Evolutionary conservation across 1,140 invertebrate species (phyloP), one percentile per base, ranked within the genome.

Genomic region (Drosophila rufa): DNA sequence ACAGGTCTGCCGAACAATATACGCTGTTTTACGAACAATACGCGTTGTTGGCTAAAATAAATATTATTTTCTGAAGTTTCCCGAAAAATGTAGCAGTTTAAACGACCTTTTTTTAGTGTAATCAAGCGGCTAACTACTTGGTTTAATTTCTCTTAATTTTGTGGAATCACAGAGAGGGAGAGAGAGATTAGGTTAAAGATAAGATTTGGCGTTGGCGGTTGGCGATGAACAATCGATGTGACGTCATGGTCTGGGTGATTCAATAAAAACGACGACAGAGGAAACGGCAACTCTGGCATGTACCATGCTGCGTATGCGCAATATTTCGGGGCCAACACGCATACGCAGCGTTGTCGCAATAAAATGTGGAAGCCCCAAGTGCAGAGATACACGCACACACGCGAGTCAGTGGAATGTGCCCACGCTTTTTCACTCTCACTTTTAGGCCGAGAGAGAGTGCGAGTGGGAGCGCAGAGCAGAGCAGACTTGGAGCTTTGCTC

Each of bases 361-460:
- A n/a, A 22, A 56, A 11, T 56, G 19, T 33, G 48, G 48, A 70
- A 47, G 64, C 40, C 51, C 38, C 38, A 36, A 27, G 27, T 30
- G 47, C 67, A 55, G 62, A 46, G 69, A 70, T 58, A 50, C 46
- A 40, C 51, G 19, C 43, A 38, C 56, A 27, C 11, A 12, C 30
- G 14, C 14, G 33, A 57, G 22, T 40, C 30, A 1, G 45, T 70
- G 66, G 65, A 73, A 73, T 57, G 50, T 70, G 67, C 67, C 67
- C 62, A 70, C 67, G 67, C 64, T 55, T 46, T 68, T 25, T 70
- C 48, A 70, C 67, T 70, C 67, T 70, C 67, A 70, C 67, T 70
- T 70, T 70, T 70, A 70, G n/a, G 9, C 22, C 22, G 22, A 36
- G 68, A 51, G 61, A 57, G 50, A 17, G 36, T 19, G 15, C 33